Base-by-base conservation (phyloP, 1,140 invertebrate species). In the Monochamus saltuarius region DNA sequence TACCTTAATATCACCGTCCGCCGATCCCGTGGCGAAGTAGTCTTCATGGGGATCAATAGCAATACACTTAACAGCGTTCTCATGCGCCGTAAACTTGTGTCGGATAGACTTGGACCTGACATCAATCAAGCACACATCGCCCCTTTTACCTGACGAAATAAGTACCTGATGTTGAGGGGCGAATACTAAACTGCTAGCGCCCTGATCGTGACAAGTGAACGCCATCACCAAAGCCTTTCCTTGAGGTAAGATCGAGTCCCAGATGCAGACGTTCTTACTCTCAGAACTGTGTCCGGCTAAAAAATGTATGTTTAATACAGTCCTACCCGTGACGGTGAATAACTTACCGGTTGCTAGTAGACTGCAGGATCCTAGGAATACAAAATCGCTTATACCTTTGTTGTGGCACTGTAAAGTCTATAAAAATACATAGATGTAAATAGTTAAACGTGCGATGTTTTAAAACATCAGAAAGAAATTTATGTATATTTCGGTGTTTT, bases 1-100 rank as follows among this genome's bases (percentile, higher is more conserved):
- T 77, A 97, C 96, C 87, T 99, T 99, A 64, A 99, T 97, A 79
- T 99, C 95, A 17, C 97, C 97, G 79, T 99, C 97, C n/a, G 94
- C 92, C 38, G 96, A 93, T 36, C 97, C 97, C 54, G 96, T 96
- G 7, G 95, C 94, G 78, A 98, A 98, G 77, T 92, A 94, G 78
- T 99, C 95, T 80, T 99, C 95, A 52, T 89, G 87, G 0, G 93
- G 92, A 82, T 99, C 95, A 9, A 98, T 82, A 35, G 94, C 90
- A 62, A 99, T 83, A 76, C 95, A 97, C 80, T 97, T 97, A 49
- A 99, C 90, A 53, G 94, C 87, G 40, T 88, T 90, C 70, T 97
- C 94, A 74, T 98, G 95, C 46, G 92, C 94, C 78, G 89, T 86
- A 78, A 97, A 94, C 68, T 91, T 88, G 74, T 97, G 91, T 8